Percentiles rank a stretch among this genome's conserved stretches.
Evolutionary conservation across 2,888 invertebrate species (phyloP).

Genomic region (Azorinus chamasolen): DNA sequence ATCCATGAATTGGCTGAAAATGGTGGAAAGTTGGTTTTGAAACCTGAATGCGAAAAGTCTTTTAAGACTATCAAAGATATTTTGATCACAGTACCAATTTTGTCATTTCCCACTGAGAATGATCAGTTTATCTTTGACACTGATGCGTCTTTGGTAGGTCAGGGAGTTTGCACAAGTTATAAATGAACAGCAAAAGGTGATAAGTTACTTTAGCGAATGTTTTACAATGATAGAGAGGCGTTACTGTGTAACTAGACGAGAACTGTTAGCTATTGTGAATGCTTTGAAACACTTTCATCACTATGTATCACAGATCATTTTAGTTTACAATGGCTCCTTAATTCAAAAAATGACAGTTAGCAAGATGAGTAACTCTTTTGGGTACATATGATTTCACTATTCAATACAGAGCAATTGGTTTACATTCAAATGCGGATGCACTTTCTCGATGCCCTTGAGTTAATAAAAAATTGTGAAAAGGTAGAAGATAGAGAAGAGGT

Average conservation of each 20-base stretch:
- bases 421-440: no score
- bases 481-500: no score
- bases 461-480: no score
- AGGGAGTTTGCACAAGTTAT: constrained; percentile 23
- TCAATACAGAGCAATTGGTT: no score
- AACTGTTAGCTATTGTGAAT: constrained; percentile 30
- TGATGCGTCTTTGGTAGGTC: constrained; percentile 20
- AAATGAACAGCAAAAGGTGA: constrained; percentile 32
- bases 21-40: constrained; percentile 28
- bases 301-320: no score
- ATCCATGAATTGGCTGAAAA: constrained; percentile 34
- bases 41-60: constrained; percentile 25
- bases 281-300: constrained; percentile 35
- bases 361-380: no score
- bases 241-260: constrained; percentile 40
- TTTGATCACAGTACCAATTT: constrained; percentile 26
- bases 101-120: constrained; percentile 28
- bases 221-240: constrained; percentile 24
- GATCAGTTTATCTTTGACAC: constrained; percentile 33
- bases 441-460: no score
- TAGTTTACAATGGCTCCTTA: no score
- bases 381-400: no score
- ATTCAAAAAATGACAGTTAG: no score
- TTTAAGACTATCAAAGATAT: constrained; percentile 27
- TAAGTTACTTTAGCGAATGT: constrained; percentile 32